Evolutionary conservation across 2,113 vertebrate species (phyloP), one percentile per base, ranked within the genome.

Genomic region (Prionailurus bengalensis): DNA sequence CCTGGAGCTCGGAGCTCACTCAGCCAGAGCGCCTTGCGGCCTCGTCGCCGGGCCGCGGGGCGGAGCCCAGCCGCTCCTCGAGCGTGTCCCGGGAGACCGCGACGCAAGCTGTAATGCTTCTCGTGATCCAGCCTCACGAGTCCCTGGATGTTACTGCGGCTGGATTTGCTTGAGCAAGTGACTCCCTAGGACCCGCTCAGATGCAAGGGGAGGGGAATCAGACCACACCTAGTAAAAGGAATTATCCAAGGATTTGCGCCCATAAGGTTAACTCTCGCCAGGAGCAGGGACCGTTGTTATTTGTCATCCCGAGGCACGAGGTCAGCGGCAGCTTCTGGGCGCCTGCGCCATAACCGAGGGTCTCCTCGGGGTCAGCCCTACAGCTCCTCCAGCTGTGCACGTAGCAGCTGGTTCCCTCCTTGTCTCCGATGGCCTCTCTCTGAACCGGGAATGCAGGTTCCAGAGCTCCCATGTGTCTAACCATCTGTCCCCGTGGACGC

Each of bases 391-490:
- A 81, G 95, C 92, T 36, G 31, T 19, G n/a, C 8, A 1, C 1
- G 13, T 4, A 12, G 70, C 86, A 91, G 85, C 78, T 91, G 80
- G 14, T 21, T 39, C 70, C 71, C 3, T 5, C 1, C 51, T 17
- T 7, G 8, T 84, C 84, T 68, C 81, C 0, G 2, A 31, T 42
- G 79, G 71, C 55, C 55, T 92, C 89, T 91, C 27, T 0, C 89
- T 83, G 94, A 97, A 68, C 61, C 71, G 86, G 36, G 48, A 81
- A 51, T 23, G 17, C 80, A 89, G 86, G 31, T 42, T n/a, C 39
- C 63, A 65, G 82, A 74, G 91, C 65, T 79, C 42, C 51, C 21
- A 1, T 19, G 23, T 65, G 68, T 61, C 81, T 71, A 7, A n/a
- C 63, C 70, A 45, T 90, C 53, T 48, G n/a, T 58, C 74, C 15